A percentile compares a stretch with the other conserved stretches of the same genome.
Conservation (phyloP, 2,888 invertebrate genomes). For the Clistopyga incitator region DNA sequence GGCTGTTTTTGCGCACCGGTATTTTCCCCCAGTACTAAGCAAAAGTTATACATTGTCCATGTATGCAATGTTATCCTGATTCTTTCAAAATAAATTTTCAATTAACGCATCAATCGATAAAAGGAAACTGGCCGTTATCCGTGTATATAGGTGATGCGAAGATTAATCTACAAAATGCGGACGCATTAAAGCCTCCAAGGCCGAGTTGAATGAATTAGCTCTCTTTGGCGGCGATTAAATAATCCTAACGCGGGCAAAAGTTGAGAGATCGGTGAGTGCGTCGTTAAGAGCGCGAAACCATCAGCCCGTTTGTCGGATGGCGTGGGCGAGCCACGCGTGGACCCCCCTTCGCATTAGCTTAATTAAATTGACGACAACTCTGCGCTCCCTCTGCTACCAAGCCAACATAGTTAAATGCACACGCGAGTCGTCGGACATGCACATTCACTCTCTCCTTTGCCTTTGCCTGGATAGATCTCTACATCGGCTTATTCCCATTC, state of each 20-base stretch:
- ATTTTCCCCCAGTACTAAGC: no score
- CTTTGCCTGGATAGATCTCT: background rate
- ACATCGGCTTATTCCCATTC: slow-evolving; percentile 6
- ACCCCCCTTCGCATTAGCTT: slow-evolving; percentile 57
- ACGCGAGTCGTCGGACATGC: slow-evolving; percentile 25
- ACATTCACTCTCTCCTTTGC: slow-evolving; percentile 21
- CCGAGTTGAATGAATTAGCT: slow-evolving; percentile 66
- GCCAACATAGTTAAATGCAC: slow-evolving; percentile 2
- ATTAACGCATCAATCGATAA: no score
- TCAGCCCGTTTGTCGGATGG: slow-evolving; percentile 5
- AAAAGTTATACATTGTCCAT: no score
- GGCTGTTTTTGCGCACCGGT: no score
- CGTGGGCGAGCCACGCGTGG: slow-evolving; percentile 10
- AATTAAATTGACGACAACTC: slow-evolving; percentile 67
- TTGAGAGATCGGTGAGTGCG: slow-evolving; percentile 51
- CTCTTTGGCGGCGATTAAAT: slow-evolving; percentile 64
- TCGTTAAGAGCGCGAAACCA: slow-evolving; percentile 45
- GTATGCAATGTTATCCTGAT: no score
- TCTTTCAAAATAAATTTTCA: no score
- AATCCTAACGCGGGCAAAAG: slow-evolving; percentile 64
- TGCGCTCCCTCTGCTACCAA: slow-evolving; percentile 10
- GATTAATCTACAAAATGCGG: background rate
- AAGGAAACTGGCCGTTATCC: background rate
- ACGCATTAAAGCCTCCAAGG: background rate
- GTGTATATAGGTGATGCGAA: background rate